A percentile compares a stretch with the other conserved stretches of the same genome.
Evolutionary conservation across 2,797 vertebrate species (phyloP).

Genomic region (Neostethus bicornis): DNA sequence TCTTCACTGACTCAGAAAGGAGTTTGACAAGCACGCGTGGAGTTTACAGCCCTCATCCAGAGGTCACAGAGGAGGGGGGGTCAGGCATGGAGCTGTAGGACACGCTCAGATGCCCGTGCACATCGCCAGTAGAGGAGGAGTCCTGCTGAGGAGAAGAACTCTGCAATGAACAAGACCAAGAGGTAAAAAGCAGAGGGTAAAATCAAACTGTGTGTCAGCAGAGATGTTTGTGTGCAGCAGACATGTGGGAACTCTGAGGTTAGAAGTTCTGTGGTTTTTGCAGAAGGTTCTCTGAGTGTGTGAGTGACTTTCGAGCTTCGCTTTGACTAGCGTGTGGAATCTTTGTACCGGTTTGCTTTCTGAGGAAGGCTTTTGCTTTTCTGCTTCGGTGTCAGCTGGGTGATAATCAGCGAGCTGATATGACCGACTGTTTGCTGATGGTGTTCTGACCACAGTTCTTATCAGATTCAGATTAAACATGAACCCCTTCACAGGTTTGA

Average conservation of each 20-base stretch:
- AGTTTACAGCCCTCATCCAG: constrained; percentile 45
- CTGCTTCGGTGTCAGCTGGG: constrained; percentile 7
- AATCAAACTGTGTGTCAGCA: constrained; percentile 57
- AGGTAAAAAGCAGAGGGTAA: constrained; percentile 68
- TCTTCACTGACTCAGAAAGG: constrained; percentile 27
- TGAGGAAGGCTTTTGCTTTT: constrained; percentile 28
- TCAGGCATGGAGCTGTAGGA: constrained; percentile 77
- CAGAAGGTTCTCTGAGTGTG: constrained; percentile 35
- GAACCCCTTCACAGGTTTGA: too few species aligned
- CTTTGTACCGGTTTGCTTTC: constrained; percentile 31
- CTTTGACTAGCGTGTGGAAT: too few species aligned
- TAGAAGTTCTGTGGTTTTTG: constrained; percentile 73
- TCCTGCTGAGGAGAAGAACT: constrained; percentile 67
- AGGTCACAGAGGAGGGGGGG: constrained; percentile 54
- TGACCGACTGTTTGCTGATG: constrained; percentile 12
- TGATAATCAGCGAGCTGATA: background rate
- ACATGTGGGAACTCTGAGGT: constrained; percentile 64
- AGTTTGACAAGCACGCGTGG: constrained; percentile 42
- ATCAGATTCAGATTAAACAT: constrained; percentile 58
- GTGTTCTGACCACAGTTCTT: constrained; percentile 52
- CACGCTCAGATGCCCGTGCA: constrained; percentile 67
- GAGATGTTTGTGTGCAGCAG: constrained; percentile 41
- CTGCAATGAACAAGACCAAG: constrained; percentile 82
- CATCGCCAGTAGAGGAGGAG: constrained; percentile 69
- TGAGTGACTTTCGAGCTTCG: constrained; percentile 1